Evolutionary conservation across 2,113 vertebrate genomes (phyloP), one percentile per base, ranked within the genome.

Genomic region (Perccottus glenii): DNA sequence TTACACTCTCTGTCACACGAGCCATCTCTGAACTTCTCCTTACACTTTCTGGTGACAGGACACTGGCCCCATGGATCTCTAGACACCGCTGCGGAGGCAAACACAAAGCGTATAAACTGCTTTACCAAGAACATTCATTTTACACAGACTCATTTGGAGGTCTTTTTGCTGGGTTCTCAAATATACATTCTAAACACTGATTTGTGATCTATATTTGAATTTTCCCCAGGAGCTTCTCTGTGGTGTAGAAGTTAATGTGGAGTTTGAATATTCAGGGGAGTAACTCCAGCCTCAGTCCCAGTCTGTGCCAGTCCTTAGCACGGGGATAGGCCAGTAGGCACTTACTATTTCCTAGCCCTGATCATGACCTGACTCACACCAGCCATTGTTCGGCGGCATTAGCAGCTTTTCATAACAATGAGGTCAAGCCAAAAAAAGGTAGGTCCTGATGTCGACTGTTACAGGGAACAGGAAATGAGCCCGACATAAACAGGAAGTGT

Each of bases 31-130:
- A 96, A 97, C 80, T 92, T 93, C 64, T 64, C 85, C 71, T 90
- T 90, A 64, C 95, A 96, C 43, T 44, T 83, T 45, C 86, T 89
- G 35, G 63, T 85, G n/a, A 70, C 53, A 0, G 82, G 87, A 77
- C 95, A 96, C 45, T 84, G 85, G 33, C 80, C 78, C 94, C 95
- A 96, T 4, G 94, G 93, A 60, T 95, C 93, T 0, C 65, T 60
- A 11, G 92, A 83, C 9, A 86, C 83, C 7, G 90, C 91, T 89
- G 76, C 76, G 83, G 60, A 64, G 0, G 59, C 19, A 64, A 67
- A 32, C 9, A 49, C 49, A 60, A 9, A 33, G 16, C 9, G 1
- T 9, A 27, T 2, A n/a, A 57, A 42, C 11, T 40, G 38, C 38
- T 27, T n/a, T n/a, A n/a, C n/a, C n/a, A n/a, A n/a, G n/a, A n/a